Conservation (phyloP, 2,888 invertebrate species). For the Hirtodrosophila histrioides region DNA sequence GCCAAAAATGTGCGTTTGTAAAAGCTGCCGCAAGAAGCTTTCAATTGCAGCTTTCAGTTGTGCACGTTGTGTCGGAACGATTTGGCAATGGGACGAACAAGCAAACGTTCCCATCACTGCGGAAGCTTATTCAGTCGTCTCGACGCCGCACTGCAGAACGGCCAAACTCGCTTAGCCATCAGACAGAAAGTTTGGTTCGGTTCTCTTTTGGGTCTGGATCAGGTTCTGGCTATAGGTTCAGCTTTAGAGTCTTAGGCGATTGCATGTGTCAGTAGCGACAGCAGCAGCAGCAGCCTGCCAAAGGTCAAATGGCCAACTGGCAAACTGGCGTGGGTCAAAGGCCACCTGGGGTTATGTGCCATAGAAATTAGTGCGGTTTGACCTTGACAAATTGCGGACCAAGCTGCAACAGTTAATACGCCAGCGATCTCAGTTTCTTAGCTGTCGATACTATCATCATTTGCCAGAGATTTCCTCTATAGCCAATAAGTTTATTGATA, state of each 20-base stretch:
- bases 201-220: constrained; percentile 7
- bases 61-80: constrained; percentile 25
- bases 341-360: constrained; percentile 20
- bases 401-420: neutral
- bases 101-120: constrained; percentile 8
- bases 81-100: constrained; percentile 40
- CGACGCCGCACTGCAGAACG: constrained; percentile 5
- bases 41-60: constrained; percentile 25
- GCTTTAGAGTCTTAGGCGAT: constrained; percentile 1
- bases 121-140: constrained; percentile 34
- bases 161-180: neutral
- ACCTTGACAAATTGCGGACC: neutral
- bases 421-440: neutral
- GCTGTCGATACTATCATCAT: no score
- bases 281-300: constrained; percentile 3
- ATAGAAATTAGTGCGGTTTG: constrained; percentile 20
- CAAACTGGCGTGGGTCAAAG: constrained; percentile 17
- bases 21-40: constrained; percentile 46
- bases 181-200: no score
- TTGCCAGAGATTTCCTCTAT: no score
- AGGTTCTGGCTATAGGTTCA: neutral
- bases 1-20: constrained; percentile 39
- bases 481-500: no score
- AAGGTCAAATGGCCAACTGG: constrained; percentile 33
- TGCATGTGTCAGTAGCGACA: constrained; percentile 25